Base-by-base conservation (phyloP, 2,888 invertebrate species). In the Drosophila fungiperda region DNA sequence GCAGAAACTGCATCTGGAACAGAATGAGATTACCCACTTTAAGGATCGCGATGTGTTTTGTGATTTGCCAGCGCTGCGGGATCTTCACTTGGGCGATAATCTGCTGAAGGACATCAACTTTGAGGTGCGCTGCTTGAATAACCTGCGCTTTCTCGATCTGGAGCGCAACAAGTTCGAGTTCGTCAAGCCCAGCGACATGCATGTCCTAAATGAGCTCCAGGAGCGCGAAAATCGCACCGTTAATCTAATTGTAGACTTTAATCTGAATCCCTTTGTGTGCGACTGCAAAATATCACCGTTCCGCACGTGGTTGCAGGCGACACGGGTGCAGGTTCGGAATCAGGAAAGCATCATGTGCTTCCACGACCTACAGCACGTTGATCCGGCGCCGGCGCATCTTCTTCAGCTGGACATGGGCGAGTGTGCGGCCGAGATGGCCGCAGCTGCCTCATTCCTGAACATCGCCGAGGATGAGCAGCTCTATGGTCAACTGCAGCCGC, bases 1-100 rank as follows among this genome's bases (percentile, higher is more conserved):
- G 76, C 94, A 94, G 75, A 96, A 96, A 87, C 92, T 97, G 2
- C 96, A 97, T 91, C 92, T 97, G 82, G 96, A 96, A 85, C 96
- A 96, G 83, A 97, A 97, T 90, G 96, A 96, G 91, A 96, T 97
- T 36, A 94, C 94, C 33, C 93, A 94, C 57, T 96, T 96, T 78
- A 94, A 94, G 69, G 95, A 96, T 89, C 93, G 94, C 17, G 94
- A 94, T 52, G 95, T 96, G 0, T 97, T 97, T 90, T 97, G 96
- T 85, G 95, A 95, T 83, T 92, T 96, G 32, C 95, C 95, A 0
- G 94, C 94, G 60, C 91, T 97, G 6, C 93, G 95, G 74, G 95
- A 96, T 87, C 93, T 97, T 1, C 95, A 96, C 91, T 92, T 97
- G 58, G 96, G 95, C n/a, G 95, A 96, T 79, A 96, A 96, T 83